Evolutionary conservation across 1,140 invertebrate genomes (phyloP).

Genomic region (Dreissena rostriformis): DNA sequence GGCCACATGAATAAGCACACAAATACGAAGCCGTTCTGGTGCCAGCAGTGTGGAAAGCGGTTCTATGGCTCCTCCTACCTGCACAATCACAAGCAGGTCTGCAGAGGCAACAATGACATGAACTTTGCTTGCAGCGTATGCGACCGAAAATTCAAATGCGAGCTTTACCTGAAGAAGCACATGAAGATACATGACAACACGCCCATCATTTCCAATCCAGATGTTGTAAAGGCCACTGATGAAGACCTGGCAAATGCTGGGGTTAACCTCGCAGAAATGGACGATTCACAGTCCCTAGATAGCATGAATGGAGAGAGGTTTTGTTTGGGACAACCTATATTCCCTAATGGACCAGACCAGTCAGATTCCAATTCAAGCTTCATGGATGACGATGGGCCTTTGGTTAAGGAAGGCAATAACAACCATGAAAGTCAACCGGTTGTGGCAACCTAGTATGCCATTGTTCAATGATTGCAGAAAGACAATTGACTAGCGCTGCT

Average conservation of each 20-base stretch:
- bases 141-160: constrained; percentile 54
- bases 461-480: too few relatives aligned
- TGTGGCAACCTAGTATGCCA: too few relatives aligned
- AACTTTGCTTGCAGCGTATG: constrained; percentile 47
- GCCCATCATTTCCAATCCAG: constrained; percentile 46
- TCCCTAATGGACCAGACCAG: constrained; percentile 36
- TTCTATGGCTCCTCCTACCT: constrained; percentile 55
- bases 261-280: constrained; percentile 21
- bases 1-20: constrained; percentile 57
- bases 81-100: constrained; percentile 55
- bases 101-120: constrained; percentile 51
- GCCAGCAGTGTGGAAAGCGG: constrained; percentile 53
- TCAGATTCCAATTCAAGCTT: constrained; percentile 45
- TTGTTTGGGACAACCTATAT: constrained; percentile 27
- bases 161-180: constrained; percentile 55
- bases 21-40: constrained; percentile 54
- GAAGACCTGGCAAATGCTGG: constrained; percentile 37
- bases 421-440: too few relatives aligned
- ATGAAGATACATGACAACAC: constrained; percentile 55
- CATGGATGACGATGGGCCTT: neutral
- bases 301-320: constrained; percentile 13
- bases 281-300: neutral
- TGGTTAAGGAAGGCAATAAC: too few relatives aligned
- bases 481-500: too few relatives aligned
- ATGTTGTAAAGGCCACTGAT: constrained; percentile 42